Evolutionary conservation across 2,888 invertebrate species (phyloP).

Genomic region (Agrotis ipsilon): DNA sequence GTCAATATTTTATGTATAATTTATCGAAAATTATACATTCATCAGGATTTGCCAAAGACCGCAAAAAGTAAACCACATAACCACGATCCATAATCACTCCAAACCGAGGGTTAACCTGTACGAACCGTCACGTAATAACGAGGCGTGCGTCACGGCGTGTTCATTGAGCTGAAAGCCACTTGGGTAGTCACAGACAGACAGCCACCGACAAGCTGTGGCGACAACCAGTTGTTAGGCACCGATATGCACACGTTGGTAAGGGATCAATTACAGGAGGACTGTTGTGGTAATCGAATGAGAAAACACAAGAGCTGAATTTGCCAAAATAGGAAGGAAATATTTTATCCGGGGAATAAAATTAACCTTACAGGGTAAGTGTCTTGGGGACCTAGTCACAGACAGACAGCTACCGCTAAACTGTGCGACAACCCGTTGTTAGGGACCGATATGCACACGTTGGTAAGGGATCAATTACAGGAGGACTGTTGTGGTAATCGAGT

Average conservation of each 20-base stretch:
- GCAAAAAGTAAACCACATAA: conserved; percentile 6
- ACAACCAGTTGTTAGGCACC: conserved; percentile 37
- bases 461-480: conserved; percentile 32
- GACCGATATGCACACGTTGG: conserved; percentile 22
- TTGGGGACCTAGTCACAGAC: conserved; percentile 51
- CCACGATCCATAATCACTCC: conserved; percentile 4
- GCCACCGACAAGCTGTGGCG: conserved; percentile 50
- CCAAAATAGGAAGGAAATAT: neutral
- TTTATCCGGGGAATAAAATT: too few relatives aligned
- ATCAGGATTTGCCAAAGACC: too few relatives aligned
- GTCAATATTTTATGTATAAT: too few relatives aligned
- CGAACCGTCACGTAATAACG: conserved; percentile 42
- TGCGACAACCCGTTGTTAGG: conserved; percentile 36
- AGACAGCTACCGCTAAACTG: conserved; percentile 54
- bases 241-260: conserved; percentile 25
- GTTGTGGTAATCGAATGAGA: conserved; percentile 17
- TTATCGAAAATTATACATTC: too few relatives aligned
- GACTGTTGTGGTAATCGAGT: conserved; percentile 15
- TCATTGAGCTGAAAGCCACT: conserved; percentile 68
- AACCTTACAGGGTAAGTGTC: neutral
- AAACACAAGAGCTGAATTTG: neutral
- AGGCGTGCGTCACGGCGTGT: conserved; percentile 52
- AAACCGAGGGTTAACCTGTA: conserved; percentile 22
- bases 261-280: conserved; percentile 36
- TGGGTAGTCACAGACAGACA: conserved; percentile 56